These are phyloP conservation scores for Hylaeus volcanicus DNA, from an alignment of 1,140 invertebrate genomes.

Conservation along the genomic window DNA sequence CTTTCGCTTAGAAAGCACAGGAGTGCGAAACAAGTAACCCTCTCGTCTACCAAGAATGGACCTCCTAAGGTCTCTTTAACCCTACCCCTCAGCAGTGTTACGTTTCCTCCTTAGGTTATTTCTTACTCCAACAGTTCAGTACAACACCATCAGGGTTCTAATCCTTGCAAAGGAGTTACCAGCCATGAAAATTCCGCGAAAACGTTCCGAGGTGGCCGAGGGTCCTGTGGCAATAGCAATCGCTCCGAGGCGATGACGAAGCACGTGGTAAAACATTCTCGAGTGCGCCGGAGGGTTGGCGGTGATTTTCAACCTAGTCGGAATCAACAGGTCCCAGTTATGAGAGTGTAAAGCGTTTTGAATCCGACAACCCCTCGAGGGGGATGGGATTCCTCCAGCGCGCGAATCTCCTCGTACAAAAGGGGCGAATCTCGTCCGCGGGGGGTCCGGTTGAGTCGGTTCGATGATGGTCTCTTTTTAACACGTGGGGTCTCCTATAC, in stretches of 20 bases:
- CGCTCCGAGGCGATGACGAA: conserved; percentile 18
- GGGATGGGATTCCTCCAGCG: conserved; percentile 70
- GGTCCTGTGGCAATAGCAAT: conserved; percentile 1
- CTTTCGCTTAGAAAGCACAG: too few relatives aligned
- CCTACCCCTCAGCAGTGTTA: too few relatives aligned
- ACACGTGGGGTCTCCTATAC: conserved; percentile 17
- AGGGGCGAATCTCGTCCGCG: conserved; percentile 68
- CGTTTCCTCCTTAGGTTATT: too few relatives aligned
- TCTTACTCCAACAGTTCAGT: too few relatives aligned
- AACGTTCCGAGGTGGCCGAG: too few relatives aligned
- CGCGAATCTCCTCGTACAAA: conserved; percentile 72
- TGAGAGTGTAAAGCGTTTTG: conserved; percentile 80
- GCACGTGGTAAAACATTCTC: conserved; percentile 20
- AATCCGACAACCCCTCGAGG: conserved; percentile 76
- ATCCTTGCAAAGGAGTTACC: too few relatives aligned
- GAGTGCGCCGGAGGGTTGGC: conserved; percentile 7
- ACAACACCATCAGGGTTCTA: too few relatives aligned
- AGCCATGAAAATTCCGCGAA: too few relatives aligned
- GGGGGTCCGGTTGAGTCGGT: conserved; percentile 57
- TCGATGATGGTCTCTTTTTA: conserved; percentile 5
- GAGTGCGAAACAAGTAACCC: too few relatives aligned
- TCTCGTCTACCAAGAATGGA: too few relatives aligned
- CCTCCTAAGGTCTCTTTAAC: too few relatives aligned
- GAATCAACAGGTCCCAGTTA: conserved; percentile 79
- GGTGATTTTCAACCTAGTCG: conserved; percentile 54